Conservation (phyloP, 2,888 invertebrate genomes). For the Lepidocyrtoides sp. region DNA sequence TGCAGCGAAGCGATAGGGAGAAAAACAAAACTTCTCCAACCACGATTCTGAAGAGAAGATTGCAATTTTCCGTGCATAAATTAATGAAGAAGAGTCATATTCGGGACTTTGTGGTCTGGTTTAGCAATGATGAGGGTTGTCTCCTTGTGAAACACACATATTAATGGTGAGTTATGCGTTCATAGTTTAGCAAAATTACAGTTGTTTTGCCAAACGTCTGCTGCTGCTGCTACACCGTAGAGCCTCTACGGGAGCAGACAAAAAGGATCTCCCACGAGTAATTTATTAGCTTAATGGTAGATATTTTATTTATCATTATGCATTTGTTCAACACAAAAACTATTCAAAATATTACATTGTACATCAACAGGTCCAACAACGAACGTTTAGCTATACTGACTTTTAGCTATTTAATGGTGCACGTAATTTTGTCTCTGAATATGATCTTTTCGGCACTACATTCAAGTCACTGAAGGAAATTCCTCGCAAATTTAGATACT, state of each 20-base stretch:
- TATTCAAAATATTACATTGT: too few species aligned
- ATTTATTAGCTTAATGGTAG: conserved; percentile 31
- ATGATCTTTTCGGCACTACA: too few species aligned
- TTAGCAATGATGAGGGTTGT: background rate
- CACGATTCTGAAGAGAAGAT: conserved; percentile 60
- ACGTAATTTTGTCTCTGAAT: too few species aligned
- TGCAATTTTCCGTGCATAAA: conserved; percentile 67
- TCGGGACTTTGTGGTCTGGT: conserved; percentile 36
- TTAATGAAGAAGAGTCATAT: conserved; percentile 53
- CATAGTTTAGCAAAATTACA: conserved; percentile 43
- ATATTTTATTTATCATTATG: background rate
- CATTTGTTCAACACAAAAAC: background rate
- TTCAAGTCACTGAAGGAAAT: too few species aligned
- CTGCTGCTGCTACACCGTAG: too few species aligned
- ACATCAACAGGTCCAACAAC: too few species aligned
- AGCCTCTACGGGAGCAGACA: background rate
- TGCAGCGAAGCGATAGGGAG: background rate
- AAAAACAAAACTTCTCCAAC: conserved; percentile 37
- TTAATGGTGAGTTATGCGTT: conserved; percentile 27
- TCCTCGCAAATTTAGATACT: too few species aligned
- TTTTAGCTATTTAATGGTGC: too few species aligned
- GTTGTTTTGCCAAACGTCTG: conserved; percentile 31
- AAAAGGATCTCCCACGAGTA: conserved; percentile 29
- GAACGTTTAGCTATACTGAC: too few species aligned
- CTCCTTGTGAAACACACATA: background rate